A percentile compares a stretch with the other conserved stretches of the same genome.
Evolutionary conservation across 37 sponge, comb jelly and placozoan genomes (phyloP).

Genomic region (Eunapius fragilis): DNA sequence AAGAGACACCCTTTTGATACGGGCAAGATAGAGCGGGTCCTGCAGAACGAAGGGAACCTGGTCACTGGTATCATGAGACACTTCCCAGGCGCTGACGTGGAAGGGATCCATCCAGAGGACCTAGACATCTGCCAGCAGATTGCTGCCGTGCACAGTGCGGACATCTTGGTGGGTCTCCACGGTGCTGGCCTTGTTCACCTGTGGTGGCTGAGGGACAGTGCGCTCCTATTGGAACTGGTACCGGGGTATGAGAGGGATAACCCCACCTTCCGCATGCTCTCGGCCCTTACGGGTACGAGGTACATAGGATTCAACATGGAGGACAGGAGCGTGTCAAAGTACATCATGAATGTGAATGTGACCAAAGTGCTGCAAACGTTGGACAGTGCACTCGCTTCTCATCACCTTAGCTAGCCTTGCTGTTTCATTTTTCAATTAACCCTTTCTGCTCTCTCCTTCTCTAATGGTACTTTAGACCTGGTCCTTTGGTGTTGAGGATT

Average conservation of each 20-base stretch:
- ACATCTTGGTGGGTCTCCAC: conserved; percentile 70
- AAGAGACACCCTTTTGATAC: conserved; percentile 28
- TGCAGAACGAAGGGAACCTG: conserved; percentile 59
- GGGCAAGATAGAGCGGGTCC: conserved; percentile 35
- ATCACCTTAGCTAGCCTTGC: not conserved
- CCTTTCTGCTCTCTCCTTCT: too few species aligned
- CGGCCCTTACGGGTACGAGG: conserved; percentile 45
- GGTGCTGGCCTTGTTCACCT: conserved; percentile 81
- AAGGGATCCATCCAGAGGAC: conserved; percentile 44
- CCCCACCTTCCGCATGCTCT: conserved; percentile 63
- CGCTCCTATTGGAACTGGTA: conserved; percentile 63
- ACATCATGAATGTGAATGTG: not conserved
- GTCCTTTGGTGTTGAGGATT: too few species aligned
- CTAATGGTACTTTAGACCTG: too few species aligned
- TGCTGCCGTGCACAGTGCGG: conserved; percentile 30
- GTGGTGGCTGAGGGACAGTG: conserved; percentile 71
- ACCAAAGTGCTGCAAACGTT: not conserved
- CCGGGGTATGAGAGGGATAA: conserved; percentile 35
- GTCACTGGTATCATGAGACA: not conserved
- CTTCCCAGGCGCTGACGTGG: conserved; percentile 36
- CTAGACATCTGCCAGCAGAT: conserved; percentile 68
- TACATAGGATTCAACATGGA: conserved; percentile 20
- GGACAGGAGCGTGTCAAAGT: not conserved
- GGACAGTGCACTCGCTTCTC: not conserved
- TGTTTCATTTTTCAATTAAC: too few species aligned